phyloP scores from a whole-genome alignment of 2,888 invertebrate species.

The Phengaris alcon region DNA sequence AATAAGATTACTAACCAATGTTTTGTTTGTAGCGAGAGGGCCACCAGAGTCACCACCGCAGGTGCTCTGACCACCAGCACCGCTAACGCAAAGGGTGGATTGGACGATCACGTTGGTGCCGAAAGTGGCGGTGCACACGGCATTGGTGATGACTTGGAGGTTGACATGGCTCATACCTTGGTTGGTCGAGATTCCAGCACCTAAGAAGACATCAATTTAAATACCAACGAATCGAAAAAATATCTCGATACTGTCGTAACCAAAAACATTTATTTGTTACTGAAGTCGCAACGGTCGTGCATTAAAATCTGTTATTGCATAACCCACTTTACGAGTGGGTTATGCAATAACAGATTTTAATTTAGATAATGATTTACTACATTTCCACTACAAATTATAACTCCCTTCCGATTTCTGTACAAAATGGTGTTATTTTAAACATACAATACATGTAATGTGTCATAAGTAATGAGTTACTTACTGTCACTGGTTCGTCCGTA shows the following conservation, averaged over 20 bases:
- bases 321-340: too few species aligned
- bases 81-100: conserved; percentile 55
- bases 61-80: conserved; percentile 49
- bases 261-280: not conserved
- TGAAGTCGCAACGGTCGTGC: not conserved
- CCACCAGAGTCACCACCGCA: conserved; percentile 60
- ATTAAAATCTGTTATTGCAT: too few species aligned
- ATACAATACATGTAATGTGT: not conserved
- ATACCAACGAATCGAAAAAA: not conserved
- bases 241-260: too few species aligned
- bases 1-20: not conserved
- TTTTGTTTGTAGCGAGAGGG: conserved; percentile 38
- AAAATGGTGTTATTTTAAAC: too few species aligned
- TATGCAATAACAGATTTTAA: too few species aligned
- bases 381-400: too few species aligned
- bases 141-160: conserved; percentile 51
- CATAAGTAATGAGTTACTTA: conserved; percentile 18
- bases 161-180: conserved; percentile 37
- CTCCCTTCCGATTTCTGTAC: too few species aligned
- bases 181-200: not conserved
- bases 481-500: conserved; percentile 30
- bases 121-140: conserved; percentile 52
- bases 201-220: not conserved
- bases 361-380: too few species aligned
- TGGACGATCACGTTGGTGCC: conserved; percentile 46